phyloP scores from a whole-genome alignment of 2,797 vertebrate genomes.

The Fistularia commersonii region DNA sequence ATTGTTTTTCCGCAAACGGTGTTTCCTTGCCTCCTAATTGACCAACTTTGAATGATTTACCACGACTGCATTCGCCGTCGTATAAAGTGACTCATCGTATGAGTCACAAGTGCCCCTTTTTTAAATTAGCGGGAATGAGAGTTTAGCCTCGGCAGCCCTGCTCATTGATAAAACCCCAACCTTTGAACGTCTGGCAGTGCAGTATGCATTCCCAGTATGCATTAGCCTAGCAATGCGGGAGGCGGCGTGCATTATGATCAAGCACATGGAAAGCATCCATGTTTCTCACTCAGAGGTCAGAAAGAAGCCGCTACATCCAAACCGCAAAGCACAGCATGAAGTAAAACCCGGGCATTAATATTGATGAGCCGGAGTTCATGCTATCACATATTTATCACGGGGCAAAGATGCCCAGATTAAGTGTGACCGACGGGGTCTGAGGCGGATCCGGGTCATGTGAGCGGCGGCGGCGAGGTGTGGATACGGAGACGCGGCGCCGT shows the following conservation, averaged over 20 bases:
- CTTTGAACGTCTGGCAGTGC: slow-evolving; percentile 57
- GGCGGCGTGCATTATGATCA: slow-evolving; percentile 61
- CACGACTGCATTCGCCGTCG: slow-evolving; percentile 35
- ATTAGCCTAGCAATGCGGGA: slow-evolving; percentile 63
- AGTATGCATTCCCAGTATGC: slow-evolving; percentile 37
- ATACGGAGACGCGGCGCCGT: slow-evolving; percentile 52
- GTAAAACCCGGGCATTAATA: slow-evolving; percentile 53
- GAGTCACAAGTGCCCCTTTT: slow-evolving; percentile 33
- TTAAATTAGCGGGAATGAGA: slow-evolving; percentile 47
- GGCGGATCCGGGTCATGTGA: slow-evolving; percentile 49
- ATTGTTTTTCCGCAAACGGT: no score
- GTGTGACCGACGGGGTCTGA: slow-evolving; percentile 31
- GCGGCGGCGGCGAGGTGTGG: slow-evolving; percentile 45
- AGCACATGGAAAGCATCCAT: slow-evolving; percentile 55
- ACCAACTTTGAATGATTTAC: no score
- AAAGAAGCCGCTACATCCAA: slow-evolving; percentile 43
- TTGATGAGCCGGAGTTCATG: slow-evolving; percentile 53
- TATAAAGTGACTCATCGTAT: slow-evolving; percentile 34
- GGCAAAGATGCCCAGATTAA: slow-evolving; percentile 52
- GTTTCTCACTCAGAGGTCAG: slow-evolving; percentile 56
- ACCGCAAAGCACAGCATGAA: slow-evolving; percentile 45
- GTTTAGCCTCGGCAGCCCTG: slow-evolving; percentile 38
- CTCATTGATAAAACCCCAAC: slow-evolving; percentile 47
- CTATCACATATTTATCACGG: slow-evolving; percentile 44
- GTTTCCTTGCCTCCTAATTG: no score